Conservation (phyloP, 2,113 vertebrate genomes). For the Clinocottus analis region DNA sequence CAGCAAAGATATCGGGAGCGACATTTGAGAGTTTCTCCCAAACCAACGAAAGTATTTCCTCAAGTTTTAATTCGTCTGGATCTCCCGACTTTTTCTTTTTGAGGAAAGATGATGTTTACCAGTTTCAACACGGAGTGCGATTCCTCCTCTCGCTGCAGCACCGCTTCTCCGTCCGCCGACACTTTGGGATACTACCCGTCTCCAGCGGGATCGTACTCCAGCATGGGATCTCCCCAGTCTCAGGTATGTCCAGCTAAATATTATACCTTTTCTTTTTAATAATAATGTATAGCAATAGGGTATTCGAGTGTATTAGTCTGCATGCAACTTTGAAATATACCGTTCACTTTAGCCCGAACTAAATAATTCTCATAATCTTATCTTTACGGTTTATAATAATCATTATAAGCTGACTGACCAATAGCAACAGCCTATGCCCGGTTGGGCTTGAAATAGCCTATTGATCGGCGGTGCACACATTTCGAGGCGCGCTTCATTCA, state of each 20-base stretch:
- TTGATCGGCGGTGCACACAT: conserved; percentile 36
- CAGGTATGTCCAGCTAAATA: conserved; percentile 84
- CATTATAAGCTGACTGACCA: neutral
- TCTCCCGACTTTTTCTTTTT: conserved; percentile 7
- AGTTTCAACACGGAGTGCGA: conserved; percentile 91
- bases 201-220: conserved; percentile 89
- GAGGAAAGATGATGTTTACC: conserved; percentile 88
- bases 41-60: conserved; percentile 50
- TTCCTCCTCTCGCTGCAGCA: conserved; percentile 95
- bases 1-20: neutral
- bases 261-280: neutral
- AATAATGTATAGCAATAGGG: neutral
- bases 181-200: conserved; percentile 89
- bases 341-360: neutral
- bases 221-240: conserved; percentile 89
- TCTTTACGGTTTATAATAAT: neutral
- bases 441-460: conserved; percentile 9
- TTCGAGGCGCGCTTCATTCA: conserved; percentile 48
- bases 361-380: neutral
- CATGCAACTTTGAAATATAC: neutral
- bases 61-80: conserved; percentile 49
- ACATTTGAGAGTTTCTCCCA: conserved; percentile 18
- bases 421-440: neutral
- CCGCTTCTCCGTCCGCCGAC: conserved; percentile 91
- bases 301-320: neutral